A percentile compares a stretch with the other conserved stretches of the same genome.
These are phyloP conservation scores for Planococcus citri DNA, from an alignment of 1,140 invertebrate genomes.

Conservation along the genomic window DNA sequence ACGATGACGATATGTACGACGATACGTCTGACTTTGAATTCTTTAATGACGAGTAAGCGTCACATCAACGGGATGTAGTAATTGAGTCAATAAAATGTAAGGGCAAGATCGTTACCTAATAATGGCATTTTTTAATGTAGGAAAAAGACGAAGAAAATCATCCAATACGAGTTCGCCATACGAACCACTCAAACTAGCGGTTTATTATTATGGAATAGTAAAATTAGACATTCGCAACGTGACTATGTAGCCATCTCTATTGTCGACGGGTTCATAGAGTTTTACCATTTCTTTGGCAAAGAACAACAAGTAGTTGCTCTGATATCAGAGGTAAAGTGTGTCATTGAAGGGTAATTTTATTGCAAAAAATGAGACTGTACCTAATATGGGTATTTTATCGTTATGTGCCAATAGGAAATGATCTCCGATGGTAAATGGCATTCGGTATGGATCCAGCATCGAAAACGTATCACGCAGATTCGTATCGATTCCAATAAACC, in stretches of 20 bases:
- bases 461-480: slow-evolving; percentile 51
- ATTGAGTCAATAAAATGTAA: too few relatives aligned
- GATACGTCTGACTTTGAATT: slow-evolving; percentile 29
- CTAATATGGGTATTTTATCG: background rate
- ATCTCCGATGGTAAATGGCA: slow-evolving; percentile 65
- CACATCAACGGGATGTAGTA: too few relatives aligned
- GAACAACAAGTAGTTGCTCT: slow-evolving; percentile 41
- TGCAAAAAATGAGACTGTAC: background rate
- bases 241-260: slow-evolving; percentile 51
- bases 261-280: slow-evolving; percentile 45
- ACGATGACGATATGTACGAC: slow-evolving; percentile 31
- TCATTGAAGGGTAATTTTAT: background rate
- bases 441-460: slow-evolving; percentile 47
- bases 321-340: slow-evolving; percentile 36
- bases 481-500: slow-evolving; percentile 53
- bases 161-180: slow-evolving; percentile 57
- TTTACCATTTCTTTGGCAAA: slow-evolving; percentile 50
- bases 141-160: slow-evolving; percentile 48
- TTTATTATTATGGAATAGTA: slow-evolving; percentile 53
- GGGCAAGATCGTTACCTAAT: too few relatives aligned
- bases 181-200: slow-evolving; percentile 50
- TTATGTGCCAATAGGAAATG: slow-evolving; percentile 36
- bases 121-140: slow-evolving; percentile 32
- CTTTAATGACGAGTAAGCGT: slow-evolving; percentile 29
- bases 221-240: slow-evolving; percentile 32